Base-by-base conservation (phyloP, 2,888 invertebrate genomes). In the Nephrotoma flavescens region DNA sequence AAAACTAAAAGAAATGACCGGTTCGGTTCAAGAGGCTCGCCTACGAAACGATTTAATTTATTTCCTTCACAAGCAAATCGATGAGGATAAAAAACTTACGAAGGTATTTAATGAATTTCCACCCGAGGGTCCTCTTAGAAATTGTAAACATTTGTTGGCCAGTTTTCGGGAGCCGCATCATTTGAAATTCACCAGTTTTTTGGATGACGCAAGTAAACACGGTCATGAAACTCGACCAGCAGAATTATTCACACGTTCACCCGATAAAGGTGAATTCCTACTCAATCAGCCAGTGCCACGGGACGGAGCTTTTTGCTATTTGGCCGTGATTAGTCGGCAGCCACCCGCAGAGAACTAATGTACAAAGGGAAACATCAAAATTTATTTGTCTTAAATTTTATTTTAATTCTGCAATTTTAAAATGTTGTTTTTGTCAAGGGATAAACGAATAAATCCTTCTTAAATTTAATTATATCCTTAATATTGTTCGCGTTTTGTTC, bases 381-480 rank as follows among this genome's bases (percentile, higher is more conserved):
- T 31, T 84, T 12, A 84, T 84, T 84, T 84, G 11, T 42, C n/a
- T 47, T 47, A 47, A 47, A 42, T 42, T 84, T 84, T 84, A 42
- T 84, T 42, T 84, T 2, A 84, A 84, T 84, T 42, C 19, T 42
- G 15, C 3, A 84, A 42, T n/a, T 42, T 42, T 84, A 84, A 15
- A 84, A 42, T 41, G 41, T 42, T 4, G 88, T 89, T 88, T 90
- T 89, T 0, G 89, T 89, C 45, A 89, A 89, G 45, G 91, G 91
- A 88, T 89, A 91, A 2, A 91, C 89, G 71, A 89, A 89, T 11
- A 91, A 88, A 85, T 89, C 89, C 45, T 90, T 88, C 83, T 91
- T 91, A 83, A 91, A 91, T 1, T 90, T 89, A 11, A 87, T 87
- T 19, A 91, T 89, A 87, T 91, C 89, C 4, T 9, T 44, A 12